A percentile compares a stretch with the other conserved stretches of the same genome.
Evolutionary conservation across 2,113 vertebrate genomes (phyloP).

Genomic region (Ariopsis seemanni): DNA sequence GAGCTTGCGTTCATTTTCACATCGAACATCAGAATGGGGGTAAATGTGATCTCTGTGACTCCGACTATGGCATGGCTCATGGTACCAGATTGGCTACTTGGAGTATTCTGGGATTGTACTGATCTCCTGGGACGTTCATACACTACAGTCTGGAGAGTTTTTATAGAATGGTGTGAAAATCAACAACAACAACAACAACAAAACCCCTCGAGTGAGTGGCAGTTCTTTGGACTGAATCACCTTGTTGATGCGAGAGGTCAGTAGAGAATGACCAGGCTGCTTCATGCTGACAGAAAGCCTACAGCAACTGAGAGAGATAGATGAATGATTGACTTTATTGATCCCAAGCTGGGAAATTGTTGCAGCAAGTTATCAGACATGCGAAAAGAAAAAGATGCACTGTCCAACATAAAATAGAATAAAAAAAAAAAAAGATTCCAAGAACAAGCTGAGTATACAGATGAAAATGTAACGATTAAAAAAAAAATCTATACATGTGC

Average conservation of each 20-base stretch:
- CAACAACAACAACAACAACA: no score
- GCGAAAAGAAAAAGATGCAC: no score
- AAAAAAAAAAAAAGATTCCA: no score
- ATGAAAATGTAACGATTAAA: no score
- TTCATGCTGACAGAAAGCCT: neutral
- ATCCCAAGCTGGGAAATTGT: no score
- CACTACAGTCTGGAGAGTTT: neutral
- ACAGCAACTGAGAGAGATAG: neutral
- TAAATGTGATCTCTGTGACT: neutral
- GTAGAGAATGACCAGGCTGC: neutral
- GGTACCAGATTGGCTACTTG: neutral
- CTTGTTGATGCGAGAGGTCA: neutral
- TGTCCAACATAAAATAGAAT: no score
- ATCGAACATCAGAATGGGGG: neutral
- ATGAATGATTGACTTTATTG: no score
- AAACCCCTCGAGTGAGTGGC: neutral
- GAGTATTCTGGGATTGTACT: neutral
- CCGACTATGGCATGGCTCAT: neutral
- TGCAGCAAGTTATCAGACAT: no score
- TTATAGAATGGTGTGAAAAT: neutral
- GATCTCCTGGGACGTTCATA: neutral
- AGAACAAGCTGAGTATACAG: no score
- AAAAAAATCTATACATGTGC: no score
- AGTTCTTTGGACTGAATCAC: neutral
- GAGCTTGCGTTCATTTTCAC: neutral